Evolutionary conservation across 2,888 invertebrate species (phyloP), one percentile per base, ranked within the genome.

Genomic region (Sarcophaga variegata): DNA sequence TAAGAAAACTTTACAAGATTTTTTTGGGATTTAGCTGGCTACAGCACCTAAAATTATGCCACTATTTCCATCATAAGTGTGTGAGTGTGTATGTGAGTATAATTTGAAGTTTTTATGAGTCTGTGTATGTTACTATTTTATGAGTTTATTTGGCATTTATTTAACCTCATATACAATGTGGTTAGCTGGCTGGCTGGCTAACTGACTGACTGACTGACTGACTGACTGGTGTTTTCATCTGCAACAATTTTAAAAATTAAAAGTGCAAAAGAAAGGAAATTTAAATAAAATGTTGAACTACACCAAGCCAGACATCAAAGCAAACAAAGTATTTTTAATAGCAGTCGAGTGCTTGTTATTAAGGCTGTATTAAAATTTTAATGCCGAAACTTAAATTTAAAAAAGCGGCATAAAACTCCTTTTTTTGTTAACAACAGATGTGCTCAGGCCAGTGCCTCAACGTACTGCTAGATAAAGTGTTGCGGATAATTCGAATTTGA

Each of bases 31-130:
- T 81, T 54, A 17, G 17, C 54, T 54, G 79, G 45, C 64, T 59
- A 27, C 64, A 81, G 75, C 77, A 83, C 83, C 77, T 70, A 60
- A 81, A 86, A 83, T 72, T 86, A 81, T 86, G 83, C 81, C 87
- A 81, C 78, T 49, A 75, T 69, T 63, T 62, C 47, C 25, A 25
- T 25, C 25, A 25, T 72, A 70, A 75, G 77, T 66, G 49, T 70
- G 71, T 72, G 54, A 17, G 5, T 4, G 5, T 4, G 1, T 54
- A 17, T 54, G 14, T 54, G 22, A 60, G 10, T 12, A 60, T 62
- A 72, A 49, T 63, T 83, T 63, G 60, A 14, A 60, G 69, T 62
- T 81, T 67, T 67, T 75, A 59, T 72, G 60, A 60, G 67, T 54
- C 66, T 67, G 67, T 78, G 72, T 78, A 67, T 78, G 66, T 76